Conservation (phyloP, 2,113 vertebrate species). For the Lasiurus borealis region DNA sequence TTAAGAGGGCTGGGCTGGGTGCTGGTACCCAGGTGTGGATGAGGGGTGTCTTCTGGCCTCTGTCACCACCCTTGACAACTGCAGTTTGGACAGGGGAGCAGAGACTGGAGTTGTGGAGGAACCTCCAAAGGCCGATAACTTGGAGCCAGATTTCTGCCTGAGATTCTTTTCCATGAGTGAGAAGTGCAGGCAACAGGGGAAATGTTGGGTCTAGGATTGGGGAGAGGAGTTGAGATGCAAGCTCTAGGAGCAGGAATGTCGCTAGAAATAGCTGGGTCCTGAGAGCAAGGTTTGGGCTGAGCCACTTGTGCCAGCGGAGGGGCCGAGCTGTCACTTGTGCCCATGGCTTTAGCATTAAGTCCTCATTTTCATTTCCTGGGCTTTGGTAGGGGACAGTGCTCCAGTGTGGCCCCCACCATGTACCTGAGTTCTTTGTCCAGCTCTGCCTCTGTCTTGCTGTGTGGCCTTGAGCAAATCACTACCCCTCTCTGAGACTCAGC, state of each 20-base stretch:
- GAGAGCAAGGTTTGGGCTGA: not conserved
- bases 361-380: not conserved
- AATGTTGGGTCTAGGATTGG: not conserved
- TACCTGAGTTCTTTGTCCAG: not conserved
- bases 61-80: not conserved
- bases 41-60: not conserved
- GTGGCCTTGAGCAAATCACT: slow-evolving; percentile 35
- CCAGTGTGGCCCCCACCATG: not conserved
- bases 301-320: not conserved
- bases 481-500: slow-evolving; percentile 5
- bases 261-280: not conserved
- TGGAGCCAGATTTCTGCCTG: not conserved
- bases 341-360: not conserved
- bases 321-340: not conserved
- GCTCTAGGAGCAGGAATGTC: not conserved
- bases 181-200: not conserved
- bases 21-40: not conserved
- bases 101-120: not conserved
- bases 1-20: not conserved
- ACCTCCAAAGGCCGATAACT: not conserved
- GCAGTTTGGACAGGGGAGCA: not conserved
- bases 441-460: not conserved
- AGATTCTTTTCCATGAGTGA: not conserved
- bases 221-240: not conserved
- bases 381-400: not conserved